Percentiles rank a stretch among this genome's conserved stretches.
phyloP scores from a whole-genome alignment of 2,113 vertebrate genomes.

The Onychostruthus taczanowskii region DNA sequence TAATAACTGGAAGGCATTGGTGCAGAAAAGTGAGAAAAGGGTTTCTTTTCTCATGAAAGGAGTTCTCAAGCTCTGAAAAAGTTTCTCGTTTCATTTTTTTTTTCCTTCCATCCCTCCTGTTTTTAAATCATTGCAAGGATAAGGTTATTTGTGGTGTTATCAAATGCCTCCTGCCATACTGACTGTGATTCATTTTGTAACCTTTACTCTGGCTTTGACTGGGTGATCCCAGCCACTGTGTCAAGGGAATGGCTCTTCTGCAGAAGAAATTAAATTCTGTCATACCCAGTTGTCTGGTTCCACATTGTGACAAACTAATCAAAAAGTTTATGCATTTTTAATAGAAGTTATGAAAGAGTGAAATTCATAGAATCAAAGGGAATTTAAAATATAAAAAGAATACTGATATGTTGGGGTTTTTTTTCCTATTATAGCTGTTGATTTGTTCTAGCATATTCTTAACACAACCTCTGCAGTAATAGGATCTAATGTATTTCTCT shows the following conservation, averaged over 20 bases:
- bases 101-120: background rate
- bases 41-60: background rate
- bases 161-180: conserved; percentile 46
- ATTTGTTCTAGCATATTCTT: background rate
- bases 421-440: background rate
- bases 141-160: conserved; percentile 50
- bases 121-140: conserved; percentile 48
- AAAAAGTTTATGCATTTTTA: conserved; percentile 54
- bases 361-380: conserved; percentile 30
- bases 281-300: conserved; percentile 40
- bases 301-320: conserved; percentile 52
- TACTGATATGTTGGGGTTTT: background rate
- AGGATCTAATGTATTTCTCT: background rate
- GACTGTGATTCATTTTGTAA: conserved; percentile 57
- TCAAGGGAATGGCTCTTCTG: conserved; percentile 39
- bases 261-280: conserved; percentile 59
- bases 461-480: background rate
- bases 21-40: conserved; percentile 22
- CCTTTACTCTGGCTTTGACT: conserved; percentile 55
- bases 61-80: conserved; percentile 30
- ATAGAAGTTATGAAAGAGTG: conserved; percentile 26
- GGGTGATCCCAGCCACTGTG: conserved; percentile 25
- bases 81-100: conserved; percentile 8
- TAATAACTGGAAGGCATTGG: conserved; percentile 8
- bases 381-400: conserved; percentile 12